Conservation (phyloP, 2,113 vertebrate species). For the Chionomys nivalis region DNA sequence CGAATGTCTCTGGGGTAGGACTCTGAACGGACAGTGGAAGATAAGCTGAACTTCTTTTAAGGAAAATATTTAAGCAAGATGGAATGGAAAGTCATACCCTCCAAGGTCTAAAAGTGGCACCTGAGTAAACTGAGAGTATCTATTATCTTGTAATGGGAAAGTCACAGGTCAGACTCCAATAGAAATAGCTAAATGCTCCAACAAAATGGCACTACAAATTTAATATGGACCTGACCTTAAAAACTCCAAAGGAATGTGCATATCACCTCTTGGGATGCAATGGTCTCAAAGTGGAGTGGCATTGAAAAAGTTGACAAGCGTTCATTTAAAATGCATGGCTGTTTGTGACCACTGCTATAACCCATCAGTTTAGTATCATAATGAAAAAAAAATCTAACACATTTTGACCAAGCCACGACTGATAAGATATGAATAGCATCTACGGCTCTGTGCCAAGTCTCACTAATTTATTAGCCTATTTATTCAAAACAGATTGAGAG, state of each 20-base stretch:
- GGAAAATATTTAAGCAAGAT: not conserved
- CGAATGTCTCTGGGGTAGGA: not conserved
- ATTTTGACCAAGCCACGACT: constrained; percentile 20
- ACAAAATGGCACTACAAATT: not conserved
- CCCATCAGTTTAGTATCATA: constrained; percentile 51
- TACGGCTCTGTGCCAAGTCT: not conserved
- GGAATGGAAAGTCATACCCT: not conserved
- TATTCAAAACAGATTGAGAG: constrained; percentile 48
- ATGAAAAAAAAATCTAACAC: constrained; percentile 36
- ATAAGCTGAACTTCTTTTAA: not conserved
- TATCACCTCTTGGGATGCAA: not conserved
- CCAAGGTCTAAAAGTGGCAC: not conserved
- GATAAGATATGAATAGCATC: constrained; percentile 17
- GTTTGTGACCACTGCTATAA: constrained; percentile 6
- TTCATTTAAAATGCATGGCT: not conserved
- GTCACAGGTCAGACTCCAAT: not conserved
- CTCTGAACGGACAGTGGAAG: not conserved
- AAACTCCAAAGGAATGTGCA: not conserved
- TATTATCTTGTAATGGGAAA: not conserved
- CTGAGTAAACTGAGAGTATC: not conserved
- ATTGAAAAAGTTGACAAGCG: not conserved
- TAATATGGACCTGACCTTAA: not conserved
- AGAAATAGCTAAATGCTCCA: not conserved
- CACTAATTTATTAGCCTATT: constrained; percentile 54
- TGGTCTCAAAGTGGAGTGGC: not conserved